Base-by-base conservation (phyloP, 2,113 vertebrate species). In the Panthera leo region DNA sequence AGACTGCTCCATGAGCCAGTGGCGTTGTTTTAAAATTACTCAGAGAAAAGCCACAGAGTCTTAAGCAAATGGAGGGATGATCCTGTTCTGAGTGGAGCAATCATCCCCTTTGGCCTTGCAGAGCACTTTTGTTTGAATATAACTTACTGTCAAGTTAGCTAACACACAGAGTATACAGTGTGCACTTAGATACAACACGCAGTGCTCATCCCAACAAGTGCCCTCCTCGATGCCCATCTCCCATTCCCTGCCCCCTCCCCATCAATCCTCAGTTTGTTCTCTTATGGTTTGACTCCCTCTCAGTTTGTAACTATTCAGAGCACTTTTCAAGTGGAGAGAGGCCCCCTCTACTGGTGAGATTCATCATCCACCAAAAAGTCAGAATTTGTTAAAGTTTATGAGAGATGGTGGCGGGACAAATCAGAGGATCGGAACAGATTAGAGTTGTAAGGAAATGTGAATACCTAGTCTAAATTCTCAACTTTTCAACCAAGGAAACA, bases 271-370 rank as follows among this genome's bases (percentile, higher is more conserved):
- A 58, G 58, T 61, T 21, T 58, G 55, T 58, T 61, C 58, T 61
- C 55, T 19, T 58, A 7, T 23, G 58, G 58, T 61, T 61, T 61
- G 58, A 61, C 58, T 61, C 58, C 21, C 58, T 61, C 58, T 61
- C 55, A 21, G 21, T 58, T 58, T 58, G 18, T 61, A 61, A 61
- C 21, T 61, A 61, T 87, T 68, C 8, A 5, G 21, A 53, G 39
- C 45, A 39, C 42, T 89, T 91, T 92, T 75, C 51, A 45, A n/a
- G 89, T 68, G 29, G 85, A 83, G 85, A 14, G 63, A 88, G 42
- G 76, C 91, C 25, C 97, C 97, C 89, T 98, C 98, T 97, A 18
- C 95, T 97, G 97, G 97, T 51, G 42, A 61, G 34, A 97, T 70
- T 92, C 4, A 13, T 73, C 12, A 51, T n/a, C 27, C 25, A 34